Percentiles rank a stretch among this genome's conserved stretches.
These are phyloP conservation scores for Drosophila funebris DNA, from an alignment of 1,140 invertebrate genomes.

Conservation along the genomic window DNA sequence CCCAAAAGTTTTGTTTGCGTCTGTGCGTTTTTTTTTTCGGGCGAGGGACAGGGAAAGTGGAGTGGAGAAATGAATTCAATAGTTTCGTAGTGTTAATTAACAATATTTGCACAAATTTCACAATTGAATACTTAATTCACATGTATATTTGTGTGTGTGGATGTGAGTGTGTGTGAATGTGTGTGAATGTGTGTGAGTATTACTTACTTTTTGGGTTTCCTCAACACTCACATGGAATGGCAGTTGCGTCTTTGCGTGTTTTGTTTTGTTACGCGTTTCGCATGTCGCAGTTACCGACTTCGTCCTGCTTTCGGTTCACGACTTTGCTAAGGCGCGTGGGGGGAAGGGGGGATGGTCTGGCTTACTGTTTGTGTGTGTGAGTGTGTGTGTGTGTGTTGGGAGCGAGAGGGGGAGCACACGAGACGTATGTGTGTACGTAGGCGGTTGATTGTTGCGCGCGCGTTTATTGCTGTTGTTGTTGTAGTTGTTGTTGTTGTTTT, in stretches of 20 bases:
- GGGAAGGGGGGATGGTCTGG: too few relatives aligned
- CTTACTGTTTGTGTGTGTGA: not conserved
- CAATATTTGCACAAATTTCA: not conserved
- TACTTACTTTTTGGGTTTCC: conserved; percentile 39
- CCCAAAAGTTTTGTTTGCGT: conserved; percentile 59
- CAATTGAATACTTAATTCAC: not conserved
- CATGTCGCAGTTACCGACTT: conserved; percentile 28
- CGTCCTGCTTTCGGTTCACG: conserved; percentile 4
- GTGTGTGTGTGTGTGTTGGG: too few relatives aligned
- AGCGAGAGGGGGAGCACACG: not conserved
- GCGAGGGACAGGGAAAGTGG: too few relatives aligned
- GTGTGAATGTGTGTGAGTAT: not conserved
- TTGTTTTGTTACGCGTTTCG: conserved; percentile 46
- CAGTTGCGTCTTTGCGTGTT: conserved; percentile 29
- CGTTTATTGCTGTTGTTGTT: conserved; percentile 19
- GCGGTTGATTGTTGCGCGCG: conserved; percentile 54
- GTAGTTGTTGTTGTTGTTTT: not conserved
- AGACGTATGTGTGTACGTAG: conserved; percentile 34
- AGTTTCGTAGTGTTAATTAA: conserved; percentile 22
- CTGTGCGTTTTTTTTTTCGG: conserved; percentile 6
- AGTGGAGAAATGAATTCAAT: conserved; percentile 17
- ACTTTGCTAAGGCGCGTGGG: too few relatives aligned
- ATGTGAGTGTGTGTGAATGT: not conserved
- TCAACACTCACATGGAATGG: conserved; percentile 23
- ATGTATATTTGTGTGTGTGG: not conserved